Conservation (phyloP, 2,888 invertebrate species). For the Gerosis bhagava region DNA sequence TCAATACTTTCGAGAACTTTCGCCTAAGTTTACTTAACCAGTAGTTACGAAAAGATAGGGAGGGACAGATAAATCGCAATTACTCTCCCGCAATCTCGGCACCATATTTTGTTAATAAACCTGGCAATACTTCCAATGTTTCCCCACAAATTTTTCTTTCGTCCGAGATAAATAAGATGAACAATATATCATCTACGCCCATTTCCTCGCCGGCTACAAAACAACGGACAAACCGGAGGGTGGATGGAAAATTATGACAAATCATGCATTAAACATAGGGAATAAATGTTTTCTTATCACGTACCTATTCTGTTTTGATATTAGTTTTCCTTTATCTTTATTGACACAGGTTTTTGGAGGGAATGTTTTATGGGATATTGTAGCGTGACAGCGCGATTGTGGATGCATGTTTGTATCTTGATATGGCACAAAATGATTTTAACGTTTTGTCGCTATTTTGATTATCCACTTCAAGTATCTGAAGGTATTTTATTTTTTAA, state of each 20-base stretch:
- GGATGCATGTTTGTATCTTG: slow-evolving; percentile 28
- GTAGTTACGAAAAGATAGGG: slow-evolving; percentile 6
- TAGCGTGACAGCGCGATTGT: slow-evolving; percentile 55
- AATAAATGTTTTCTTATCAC: slow-evolving; percentile 83
- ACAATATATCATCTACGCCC: slow-evolving; percentile 75
- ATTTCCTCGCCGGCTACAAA: slow-evolving; percentile 73
- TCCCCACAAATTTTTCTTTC: slow-evolving; percentile 65
- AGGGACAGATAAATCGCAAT: slow-evolving; percentile 46
- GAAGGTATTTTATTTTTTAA: too few species aligned
- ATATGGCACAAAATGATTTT: slow-evolving; percentile 16
- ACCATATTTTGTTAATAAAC: slow-evolving; percentile 68
- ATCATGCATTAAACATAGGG: slow-evolving; percentile 83
- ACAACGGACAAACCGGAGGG: slow-evolving; percentile 69
- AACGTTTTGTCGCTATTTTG: slow-evolving; percentile 7
- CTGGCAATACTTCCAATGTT: slow-evolving; percentile 53
- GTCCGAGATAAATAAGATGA: slow-evolving; percentile 76
- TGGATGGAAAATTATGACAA: slow-evolving; percentile 79
- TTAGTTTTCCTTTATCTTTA: slow-evolving; percentile 82
- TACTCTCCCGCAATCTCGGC: slow-evolving; percentile 50
- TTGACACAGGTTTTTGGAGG: slow-evolving; percentile 78
- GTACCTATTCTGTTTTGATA: slow-evolving; percentile 81
- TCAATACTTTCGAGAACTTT: slow-evolving; percentile 4
- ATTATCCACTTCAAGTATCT: too few species aligned
- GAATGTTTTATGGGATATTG: slow-evolving; percentile 65
- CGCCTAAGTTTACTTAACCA: slow-evolving; percentile 8